A percentile compares a stretch with the other conserved stretches of the same genome.
These are phyloP conservation scores for Furcula furcula DNA, from an alignment of 2,888 invertebrate genomes.

Conservation along the genomic window DNA sequence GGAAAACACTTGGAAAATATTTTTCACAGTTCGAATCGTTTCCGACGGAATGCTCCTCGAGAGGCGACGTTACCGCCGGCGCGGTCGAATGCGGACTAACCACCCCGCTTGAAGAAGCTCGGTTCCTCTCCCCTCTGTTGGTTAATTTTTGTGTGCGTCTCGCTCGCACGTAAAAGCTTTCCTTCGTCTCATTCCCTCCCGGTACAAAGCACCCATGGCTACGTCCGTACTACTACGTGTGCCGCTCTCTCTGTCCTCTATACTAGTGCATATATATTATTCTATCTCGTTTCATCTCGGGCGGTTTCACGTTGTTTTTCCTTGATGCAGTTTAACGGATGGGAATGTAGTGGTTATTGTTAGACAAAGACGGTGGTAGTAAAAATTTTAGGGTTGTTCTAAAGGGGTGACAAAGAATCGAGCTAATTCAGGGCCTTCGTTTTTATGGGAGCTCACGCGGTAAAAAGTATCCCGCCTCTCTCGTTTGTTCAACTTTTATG, in stretches of 20 bases:
- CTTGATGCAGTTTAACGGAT: constrained; percentile 81
- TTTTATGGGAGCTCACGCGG: constrained; percentile 77
- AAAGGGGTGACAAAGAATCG: constrained; percentile 81
- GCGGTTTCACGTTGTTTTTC: constrained; percentile 79
- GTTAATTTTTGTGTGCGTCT: constrained; percentile 73
- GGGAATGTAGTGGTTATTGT: constrained; percentile 81
- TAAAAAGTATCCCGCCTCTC: constrained; percentile 81
- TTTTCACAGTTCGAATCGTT: constrained; percentile 73
- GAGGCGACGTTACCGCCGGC: constrained; percentile 61
- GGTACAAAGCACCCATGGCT: constrained; percentile 66
- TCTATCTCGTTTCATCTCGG: constrained; percentile 82
- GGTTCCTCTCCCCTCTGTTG: constrained; percentile 77
- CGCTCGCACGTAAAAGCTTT: constrained; percentile 66
- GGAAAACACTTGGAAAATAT: constrained; percentile 63
- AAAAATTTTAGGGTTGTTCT: constrained; percentile 78
- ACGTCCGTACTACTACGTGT: constrained; percentile 68
- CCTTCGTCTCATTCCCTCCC: constrained; percentile 62
- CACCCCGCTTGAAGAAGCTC: constrained; percentile 80
- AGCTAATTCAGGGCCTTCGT: constrained; percentile 80
- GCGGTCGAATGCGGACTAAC: constrained; percentile 80
- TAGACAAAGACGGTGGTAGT: constrained; percentile 81
- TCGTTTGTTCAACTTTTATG: constrained; percentile 79
- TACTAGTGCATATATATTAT: constrained; percentile 80
- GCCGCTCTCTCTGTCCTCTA: constrained; percentile 74
- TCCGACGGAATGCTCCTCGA: constrained; percentile 40